Evolutionary conservation across 2,113 vertebrate species (phyloP).

Genomic region (Lontra canadensis): DNA sequence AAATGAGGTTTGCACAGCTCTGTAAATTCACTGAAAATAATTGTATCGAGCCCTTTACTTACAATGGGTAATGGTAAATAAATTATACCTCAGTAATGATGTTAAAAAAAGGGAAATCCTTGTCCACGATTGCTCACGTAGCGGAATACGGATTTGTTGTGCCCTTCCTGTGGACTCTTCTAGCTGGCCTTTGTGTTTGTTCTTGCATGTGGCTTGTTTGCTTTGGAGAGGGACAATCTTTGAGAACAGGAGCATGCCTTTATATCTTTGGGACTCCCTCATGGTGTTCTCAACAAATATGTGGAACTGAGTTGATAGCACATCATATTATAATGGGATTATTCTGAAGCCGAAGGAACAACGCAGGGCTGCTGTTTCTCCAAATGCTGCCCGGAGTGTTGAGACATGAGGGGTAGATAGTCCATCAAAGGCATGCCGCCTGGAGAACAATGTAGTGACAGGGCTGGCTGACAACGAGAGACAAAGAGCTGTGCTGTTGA

Average conservation of each 20-base stretch:
- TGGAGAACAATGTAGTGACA: slow-evolving; percentile 41
- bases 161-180: neutral
- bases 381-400: slow-evolving; percentile 31
- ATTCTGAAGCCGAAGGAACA: neutral
- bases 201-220: neutral
- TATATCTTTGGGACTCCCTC: neutral
- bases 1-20: neutral
- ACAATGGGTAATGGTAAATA: neutral
- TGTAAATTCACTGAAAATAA: neutral
- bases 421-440: slow-evolving; percentile 61
- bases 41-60: neutral
- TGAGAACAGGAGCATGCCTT: neutral
- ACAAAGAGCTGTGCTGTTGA: slow-evolving; percentile 67
- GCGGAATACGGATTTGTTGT: neutral
- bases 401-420: slow-evolving; percentile 66
- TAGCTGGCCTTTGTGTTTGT: neutral
- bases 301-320: neutral
- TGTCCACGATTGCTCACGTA: neutral
- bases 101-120: neutral
- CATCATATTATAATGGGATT: neutral
- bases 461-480: slow-evolving; percentile 69
- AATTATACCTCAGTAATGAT: neutral
- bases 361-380: slow-evolving; percentile 42
- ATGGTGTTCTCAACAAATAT: neutral
- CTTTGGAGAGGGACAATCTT: neutral